Evolutionary conservation across 2,797 vertebrate species (phyloP).

Genomic region (Sebastes hopkinsi): DNA sequence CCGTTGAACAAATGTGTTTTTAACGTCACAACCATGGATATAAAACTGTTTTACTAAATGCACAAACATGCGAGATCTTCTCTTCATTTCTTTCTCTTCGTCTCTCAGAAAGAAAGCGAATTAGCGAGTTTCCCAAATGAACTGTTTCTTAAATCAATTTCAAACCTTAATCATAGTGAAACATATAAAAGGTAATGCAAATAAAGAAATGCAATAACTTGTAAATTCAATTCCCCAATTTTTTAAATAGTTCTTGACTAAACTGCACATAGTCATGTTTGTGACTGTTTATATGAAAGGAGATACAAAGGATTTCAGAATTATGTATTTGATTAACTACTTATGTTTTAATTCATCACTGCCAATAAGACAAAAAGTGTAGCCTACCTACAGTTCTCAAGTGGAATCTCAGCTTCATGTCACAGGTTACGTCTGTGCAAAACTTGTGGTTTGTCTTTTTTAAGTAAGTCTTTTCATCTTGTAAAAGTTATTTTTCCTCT

Average conservation of each 20-base stretch:
- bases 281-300: neutral
- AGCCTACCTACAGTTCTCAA: neutral
- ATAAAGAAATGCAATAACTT: neutral
- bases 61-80: too few relatives aligned
- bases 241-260: too few relatives aligned
- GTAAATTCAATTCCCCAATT: too few relatives aligned
- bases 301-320: neutral
- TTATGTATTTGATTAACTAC: neutral
- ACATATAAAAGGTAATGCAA: neutral
- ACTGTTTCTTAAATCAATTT: neutral
- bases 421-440: neutral
- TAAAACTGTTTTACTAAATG: too few relatives aligned
- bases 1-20: too few relatives aligned
- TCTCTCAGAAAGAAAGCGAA: too few relatives aligned
- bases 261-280: too few relatives aligned
- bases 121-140: too few relatives aligned
- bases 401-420: neutral
- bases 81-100: too few relatives aligned
- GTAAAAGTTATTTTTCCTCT: neutral
- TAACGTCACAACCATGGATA: too few relatives aligned
- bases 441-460: neutral
- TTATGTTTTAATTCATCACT: neutral
- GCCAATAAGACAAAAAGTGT: neutral
- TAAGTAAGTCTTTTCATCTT: neutral
- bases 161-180: neutral